Evolutionary conservation across 2,888 invertebrate genomes (phyloP).

Genomic region (Leucoma salicis): DNA sequence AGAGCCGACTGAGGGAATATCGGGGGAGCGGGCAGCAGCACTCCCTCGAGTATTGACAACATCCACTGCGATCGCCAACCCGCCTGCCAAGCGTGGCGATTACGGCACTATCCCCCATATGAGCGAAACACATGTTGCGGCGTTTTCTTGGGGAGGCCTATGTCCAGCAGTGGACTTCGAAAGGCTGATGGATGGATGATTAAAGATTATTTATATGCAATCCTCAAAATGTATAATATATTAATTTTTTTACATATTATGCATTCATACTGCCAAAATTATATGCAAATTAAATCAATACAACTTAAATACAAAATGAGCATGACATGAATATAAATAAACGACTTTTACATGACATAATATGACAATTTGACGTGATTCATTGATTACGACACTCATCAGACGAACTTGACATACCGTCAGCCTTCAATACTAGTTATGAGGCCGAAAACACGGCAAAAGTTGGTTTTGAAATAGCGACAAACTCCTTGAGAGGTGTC

Average conservation of each 20-base stretch:
- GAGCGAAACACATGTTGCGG: no score
- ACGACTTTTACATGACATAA: slow-evolving; percentile 28
- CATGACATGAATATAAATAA: slow-evolving; percentile 17
- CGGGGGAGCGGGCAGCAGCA: no score
- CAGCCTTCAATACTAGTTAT: slow-evolving; percentile 11
- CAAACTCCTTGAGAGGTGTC: slow-evolving; percentile 53
- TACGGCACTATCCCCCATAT: no score
- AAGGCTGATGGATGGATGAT: no score
- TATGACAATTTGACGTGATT: slow-evolving; percentile 25
- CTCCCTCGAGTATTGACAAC: no score
- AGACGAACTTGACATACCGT: slow-evolving; percentile 31
- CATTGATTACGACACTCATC: slow-evolving; percentile 19
- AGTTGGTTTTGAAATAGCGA: slow-evolving; percentile 18
- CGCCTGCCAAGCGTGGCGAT: no score
- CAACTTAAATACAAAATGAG: slow-evolving; percentile 13
- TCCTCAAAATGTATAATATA: no score
- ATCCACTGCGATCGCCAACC: no score
- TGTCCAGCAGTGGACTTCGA: no score
- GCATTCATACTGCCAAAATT: not conserved
- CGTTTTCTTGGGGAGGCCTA: no score
- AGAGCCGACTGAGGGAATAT: no score
- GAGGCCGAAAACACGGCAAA: not conserved
- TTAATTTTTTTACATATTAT: not conserved
- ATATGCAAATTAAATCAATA: slow-evolving; percentile 33
- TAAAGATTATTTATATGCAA: no score